Evolutionary conservation across 1,140 invertebrate genomes (phyloP), one percentile per base, ranked within the genome.

Genomic region (Pogonomyrmex californicus): DNA sequence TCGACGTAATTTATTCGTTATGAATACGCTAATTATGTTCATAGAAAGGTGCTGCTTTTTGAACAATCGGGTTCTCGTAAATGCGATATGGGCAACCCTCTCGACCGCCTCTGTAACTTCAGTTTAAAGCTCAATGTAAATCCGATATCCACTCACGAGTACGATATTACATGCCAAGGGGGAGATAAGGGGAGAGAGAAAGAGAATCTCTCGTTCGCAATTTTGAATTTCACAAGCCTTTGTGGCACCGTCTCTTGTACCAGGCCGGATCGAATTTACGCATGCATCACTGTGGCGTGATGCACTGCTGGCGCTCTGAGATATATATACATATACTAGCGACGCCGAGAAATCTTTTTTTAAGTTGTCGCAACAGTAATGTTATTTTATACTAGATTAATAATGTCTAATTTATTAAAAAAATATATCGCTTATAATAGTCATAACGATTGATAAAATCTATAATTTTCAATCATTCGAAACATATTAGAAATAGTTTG

Each of bases 111-210:
- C 73, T 60, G 38, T 70, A 86, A 78, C 75, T 86, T 68, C 17
- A 10, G 51, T 66, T 86, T 79, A 79, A 86, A 86, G 85, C 54
- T 33, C 56, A 30, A 77, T 41, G 23, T 60, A 85, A 76, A 76
- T 23, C 30, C 49, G 71, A 85, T 65, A 63, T 9, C 41, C 23
- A 63, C 49, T 47, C 36, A 17, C 58, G 14, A 77, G 47, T 38
- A 49, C 33, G 71, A 65, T 77, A 85, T 65, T 85, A 85, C 62
- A 77, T 10, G 36, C 12, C 49, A 54, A 66, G 54, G 41, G 41
- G 36, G n/a, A 3, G 6, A 36, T 5, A 33, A 17, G 33, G 44
- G 17, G 30, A 4, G 14, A 47, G 5, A 23, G 12, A 12, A 30
- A 41, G 17, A 41, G n/a, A 68, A 47, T 56, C 68, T 56, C 38